Evolutionary conservation across 2,797 vertebrate species (phyloP).

Genomic region (Ceryle rudis): DNA sequence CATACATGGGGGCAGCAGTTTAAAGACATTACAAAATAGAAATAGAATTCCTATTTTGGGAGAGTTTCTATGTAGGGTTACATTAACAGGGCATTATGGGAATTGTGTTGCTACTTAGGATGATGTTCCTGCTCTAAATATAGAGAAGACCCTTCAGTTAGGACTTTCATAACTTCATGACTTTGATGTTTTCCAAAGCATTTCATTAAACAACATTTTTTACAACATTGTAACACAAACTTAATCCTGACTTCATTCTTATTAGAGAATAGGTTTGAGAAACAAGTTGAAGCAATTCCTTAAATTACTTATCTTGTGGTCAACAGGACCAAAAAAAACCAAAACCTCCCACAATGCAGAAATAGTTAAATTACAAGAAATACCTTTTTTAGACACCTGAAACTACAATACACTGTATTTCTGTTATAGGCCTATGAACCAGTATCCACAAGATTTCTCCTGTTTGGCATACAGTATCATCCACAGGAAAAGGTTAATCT

Average conservation of each 20-base stretch:
- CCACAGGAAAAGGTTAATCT: slow-evolving; percentile 48
- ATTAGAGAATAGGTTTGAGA: neutral
- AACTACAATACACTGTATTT: neutral
- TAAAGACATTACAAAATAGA: neutral
- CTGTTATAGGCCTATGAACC: neutral
- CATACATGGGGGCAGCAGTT: neutral
- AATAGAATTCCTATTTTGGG: neutral
- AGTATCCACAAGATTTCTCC: neutral
- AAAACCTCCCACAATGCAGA: neutral
- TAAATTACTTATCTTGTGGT: neutral
- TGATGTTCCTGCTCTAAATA: neutral
- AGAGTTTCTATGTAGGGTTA: neutral
- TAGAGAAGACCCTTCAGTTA: neutral
- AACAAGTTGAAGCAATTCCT: neutral
- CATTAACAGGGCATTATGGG: neutral
- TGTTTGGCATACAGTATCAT: neutral
- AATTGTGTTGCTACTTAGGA: neutral
- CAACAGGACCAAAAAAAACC: neutral
- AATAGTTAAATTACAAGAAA: neutral
- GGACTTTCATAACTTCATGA: neutral
- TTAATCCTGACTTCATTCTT: neutral
- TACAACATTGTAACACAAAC: neutral
- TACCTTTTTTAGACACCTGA: neutral
- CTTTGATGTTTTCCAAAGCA: neutral
- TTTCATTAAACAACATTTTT: neutral